Base-by-base conservation (phyloP, 2,888 invertebrate species). In the Andricus curvator region DNA sequence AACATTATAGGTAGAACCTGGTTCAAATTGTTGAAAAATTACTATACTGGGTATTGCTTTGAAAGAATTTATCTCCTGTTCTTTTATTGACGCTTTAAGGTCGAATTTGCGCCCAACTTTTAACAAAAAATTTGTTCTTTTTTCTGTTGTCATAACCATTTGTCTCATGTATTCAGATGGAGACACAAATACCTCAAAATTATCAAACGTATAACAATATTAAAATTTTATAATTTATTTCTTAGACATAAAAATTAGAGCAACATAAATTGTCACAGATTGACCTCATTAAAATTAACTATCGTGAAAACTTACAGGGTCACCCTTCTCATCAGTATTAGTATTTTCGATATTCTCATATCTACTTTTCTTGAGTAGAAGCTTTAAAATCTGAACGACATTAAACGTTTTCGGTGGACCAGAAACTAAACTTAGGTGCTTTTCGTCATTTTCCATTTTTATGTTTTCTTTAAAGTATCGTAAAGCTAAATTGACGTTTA, bases 1-100 rank as follows among this genome's bases (percentile, higher is more conserved):
- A 0, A 94, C 93, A 29, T 93, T 92, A 81, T 94, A 93, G 84
- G 91, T 92, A 29, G 93, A 93, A 66, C 94, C 94, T 4, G 93
- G 92, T 80, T 93, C 91, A 89, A 94, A 95, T 89, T 95, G 95
- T 92, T 95, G 95, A 86, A 95, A 95, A 37, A 95, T 91, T 2
- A 96, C 88, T 29, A 95, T 88, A 85, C 91, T 93, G 0, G 95
- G 95, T 22, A 93, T 91, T 0, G 87, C 74, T 74, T 74, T 51
- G 2, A 74, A 74, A 37, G 74, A 74, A 56, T 56, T 25, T 8
- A 48, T 20, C 29, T 29, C 29, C 25, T 85, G 84, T 37, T 84
- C 51, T 1, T 6, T 60, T 8, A 64, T 25, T 48, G 81, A 37
- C 11, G 25, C 78, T 0, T 56, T 37, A 48, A 65, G 15, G 8